Evolutionary conservation across 2,113 vertebrate species (phyloP), one percentile per base, ranked within the genome.

Genomic region (Donacobius atricapilla): DNA sequence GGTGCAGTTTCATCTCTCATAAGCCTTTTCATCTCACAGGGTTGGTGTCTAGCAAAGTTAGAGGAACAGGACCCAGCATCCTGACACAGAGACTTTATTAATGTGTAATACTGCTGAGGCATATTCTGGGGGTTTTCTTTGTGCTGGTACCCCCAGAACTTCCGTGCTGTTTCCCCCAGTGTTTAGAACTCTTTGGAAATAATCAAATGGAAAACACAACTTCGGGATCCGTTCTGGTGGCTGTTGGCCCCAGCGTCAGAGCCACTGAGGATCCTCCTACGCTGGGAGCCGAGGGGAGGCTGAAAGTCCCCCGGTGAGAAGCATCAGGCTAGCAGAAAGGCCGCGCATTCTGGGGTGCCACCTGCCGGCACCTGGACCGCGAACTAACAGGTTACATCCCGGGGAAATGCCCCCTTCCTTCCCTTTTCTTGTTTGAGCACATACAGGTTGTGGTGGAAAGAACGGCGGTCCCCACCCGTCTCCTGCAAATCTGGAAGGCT

Each of bases 401-500:
- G 1, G 15, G 28, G 31, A 71, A 48, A 53, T 1, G 2, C 8
- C 22, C 4, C 17, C 33, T 20, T 45, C 35, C 23, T 30, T 30
- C 24, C 44, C 5, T 50, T n/a, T 35, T 7, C 15, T n/a, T 28
- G 44, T 20, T 13, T 2, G 31, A 30, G 42, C 15, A 10, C 20
- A 0, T 3, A 4, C n/a, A 53, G 13, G 2, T 39, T 65, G 25
- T 14, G n/a, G 35, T 9, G 33, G 24, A 20, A 33, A 64, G 37
- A 66, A 16, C 0, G 3, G 39, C 0, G 0, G 17, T 21, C 37
- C 51, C 11, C 19, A 4, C 9, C 1, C 0, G 14, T 6, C 33
- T 51, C 21, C 45, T 23, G 40, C n/a, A 9, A 9, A 3, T 18
- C 40, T 23, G 71, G 30, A 39, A 25, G 24, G 19, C n/a, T 27